Evolutionary conservation across 2,113 vertebrate genomes (phyloP).

Genomic region (Cebidichthys violaceus): DNA sequence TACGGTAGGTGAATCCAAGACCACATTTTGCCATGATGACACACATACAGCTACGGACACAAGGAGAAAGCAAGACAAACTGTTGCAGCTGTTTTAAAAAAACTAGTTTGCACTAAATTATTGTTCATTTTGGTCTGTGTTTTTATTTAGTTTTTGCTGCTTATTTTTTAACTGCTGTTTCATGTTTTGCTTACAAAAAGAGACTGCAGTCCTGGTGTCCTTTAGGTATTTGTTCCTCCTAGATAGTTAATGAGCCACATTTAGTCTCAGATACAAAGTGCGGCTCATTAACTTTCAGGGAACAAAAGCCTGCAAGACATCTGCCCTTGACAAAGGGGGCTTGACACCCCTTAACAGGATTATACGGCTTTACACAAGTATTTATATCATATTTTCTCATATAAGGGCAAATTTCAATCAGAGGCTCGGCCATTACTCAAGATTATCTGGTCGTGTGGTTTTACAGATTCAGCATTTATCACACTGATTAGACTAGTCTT

Average conservation of each 20-base stretch:
- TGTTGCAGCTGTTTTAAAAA: background rate
- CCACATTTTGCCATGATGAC: background rate
- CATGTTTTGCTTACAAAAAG: constrained; percentile 12
- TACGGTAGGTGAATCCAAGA: background rate
- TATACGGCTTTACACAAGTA: constrained; percentile 33
- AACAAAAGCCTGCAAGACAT: constrained; percentile 56
- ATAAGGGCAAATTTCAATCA: constrained; percentile 21
- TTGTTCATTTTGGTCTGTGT: background rate
- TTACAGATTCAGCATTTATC: constrained; percentile 5
- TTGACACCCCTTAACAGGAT: constrained; percentile 51
- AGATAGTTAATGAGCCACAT: constrained; percentile 60
- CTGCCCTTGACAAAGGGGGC: constrained; percentile 60
- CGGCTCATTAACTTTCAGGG: constrained; percentile 62
- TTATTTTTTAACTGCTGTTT: background rate
- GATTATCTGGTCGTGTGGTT: background rate
- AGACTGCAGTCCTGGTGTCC: constrained; percentile 43
- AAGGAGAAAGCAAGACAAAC: background rate
- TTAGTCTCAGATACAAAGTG: constrained; percentile 51
- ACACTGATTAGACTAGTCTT: background rate
- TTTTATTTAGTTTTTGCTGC: background rate
- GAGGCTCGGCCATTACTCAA: constrained; percentile 26
- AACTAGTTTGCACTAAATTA: background rate
- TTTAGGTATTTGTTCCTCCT: constrained; percentile 57
- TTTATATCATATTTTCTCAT: constrained; percentile 55
- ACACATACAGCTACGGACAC: background rate